Conservation (phyloP, 2,113 vertebrate genomes). For the Cynopterus brachyotis region DNA sequence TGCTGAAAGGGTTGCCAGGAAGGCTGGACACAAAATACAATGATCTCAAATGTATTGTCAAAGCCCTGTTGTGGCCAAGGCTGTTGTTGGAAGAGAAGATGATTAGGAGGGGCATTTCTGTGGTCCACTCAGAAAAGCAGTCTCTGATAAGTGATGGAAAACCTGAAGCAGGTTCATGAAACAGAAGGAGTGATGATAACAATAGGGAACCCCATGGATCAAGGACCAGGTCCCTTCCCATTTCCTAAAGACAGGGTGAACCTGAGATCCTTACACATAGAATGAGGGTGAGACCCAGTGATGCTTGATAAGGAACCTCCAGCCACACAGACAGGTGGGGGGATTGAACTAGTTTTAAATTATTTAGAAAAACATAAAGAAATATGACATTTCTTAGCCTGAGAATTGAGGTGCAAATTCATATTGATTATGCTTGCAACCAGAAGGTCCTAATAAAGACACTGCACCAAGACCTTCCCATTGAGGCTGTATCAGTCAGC, state of each 20-base stretch:
- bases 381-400: background rate
- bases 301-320: background rate
- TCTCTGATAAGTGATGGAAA: background rate
- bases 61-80: background rate
- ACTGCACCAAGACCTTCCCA: background rate
- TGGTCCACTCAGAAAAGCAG: background rate
- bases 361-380: background rate
- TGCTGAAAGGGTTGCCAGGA: background rate
- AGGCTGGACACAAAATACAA: background rate
- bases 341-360: background rate
- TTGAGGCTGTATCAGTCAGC: background rate
- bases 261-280: background rate
- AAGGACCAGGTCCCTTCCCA: background rate
- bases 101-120: background rate
- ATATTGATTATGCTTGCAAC: background rate
- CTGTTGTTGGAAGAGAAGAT: background rate
- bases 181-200: background rate
- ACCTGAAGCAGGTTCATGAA: background rate
- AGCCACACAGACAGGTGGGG: background rate
- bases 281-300: background rate
- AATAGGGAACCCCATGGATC: background rate
- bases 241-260: background rate
- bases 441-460: background rate
- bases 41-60: background rate
- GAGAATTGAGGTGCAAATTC: background rate